A percentile compares a stretch with the other conserved stretches of the same genome.
phyloP scores from a whole-genome alignment of 2,113 vertebrate species.

The Solea senegalensis region DNA sequence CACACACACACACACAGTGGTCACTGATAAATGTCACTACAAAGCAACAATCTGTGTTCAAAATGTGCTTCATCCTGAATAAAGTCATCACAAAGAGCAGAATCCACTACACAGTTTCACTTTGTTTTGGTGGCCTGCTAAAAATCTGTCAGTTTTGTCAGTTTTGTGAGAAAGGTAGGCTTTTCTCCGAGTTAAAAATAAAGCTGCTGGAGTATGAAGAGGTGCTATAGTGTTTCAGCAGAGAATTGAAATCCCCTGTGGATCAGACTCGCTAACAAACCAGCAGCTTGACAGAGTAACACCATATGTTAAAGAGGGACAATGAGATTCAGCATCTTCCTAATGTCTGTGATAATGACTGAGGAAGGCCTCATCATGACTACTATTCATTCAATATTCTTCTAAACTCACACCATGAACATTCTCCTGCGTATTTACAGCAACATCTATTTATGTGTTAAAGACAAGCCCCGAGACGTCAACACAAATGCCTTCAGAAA shows the following conservation, averaged over 20 bases:
- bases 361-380: neutral
- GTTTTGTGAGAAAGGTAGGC: neutral
- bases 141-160: neutral
- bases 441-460: no score
- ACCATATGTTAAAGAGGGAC: slow-evolving; percentile 56
- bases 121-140: neutral
- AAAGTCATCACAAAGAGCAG: neutral
- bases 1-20: neutral
- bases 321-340: slow-evolving; percentile 7
- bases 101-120: neutral
- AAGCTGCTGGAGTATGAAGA: neutral
- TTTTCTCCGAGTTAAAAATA: neutral
- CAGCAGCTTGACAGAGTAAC: slow-evolving; percentile 25
- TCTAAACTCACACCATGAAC: neutral
- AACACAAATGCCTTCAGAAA: slow-evolving; percentile 8
- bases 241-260: slow-evolving; percentile 11
- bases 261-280: slow-evolving; percentile 7
- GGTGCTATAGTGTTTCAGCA: slow-evolving; percentile 3
- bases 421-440: no score
- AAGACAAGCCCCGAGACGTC: no score
- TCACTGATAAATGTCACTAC: neutral
- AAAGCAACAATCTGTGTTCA: neutral
- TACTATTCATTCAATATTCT: neutral
- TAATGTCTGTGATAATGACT: slow-evolving; percentile 7
- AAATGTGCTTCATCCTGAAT: neutral